These are phyloP conservation scores for Cheilosia scutellata DNA, from an alignment of 2,888 invertebrate genomes.

Conservation along the genomic window DNA sequence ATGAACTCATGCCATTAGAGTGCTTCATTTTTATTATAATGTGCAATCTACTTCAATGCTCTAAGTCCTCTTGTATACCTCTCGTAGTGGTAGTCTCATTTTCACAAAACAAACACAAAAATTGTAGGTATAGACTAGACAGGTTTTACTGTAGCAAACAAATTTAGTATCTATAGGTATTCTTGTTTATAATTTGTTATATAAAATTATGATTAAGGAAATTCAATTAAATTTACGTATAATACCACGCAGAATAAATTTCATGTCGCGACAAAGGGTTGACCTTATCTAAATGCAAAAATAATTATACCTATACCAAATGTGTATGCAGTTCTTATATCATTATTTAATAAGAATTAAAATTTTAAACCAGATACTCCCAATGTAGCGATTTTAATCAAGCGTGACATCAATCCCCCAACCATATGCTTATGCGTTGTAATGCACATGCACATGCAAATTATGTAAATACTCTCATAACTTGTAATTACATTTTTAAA, in stretches of 20 bases:
- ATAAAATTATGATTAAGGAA: too few species aligned
- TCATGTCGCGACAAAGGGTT: too few species aligned
- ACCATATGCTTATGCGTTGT: slow-evolving; percentile 8
- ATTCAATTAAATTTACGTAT: too few species aligned
- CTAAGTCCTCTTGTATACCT: slow-evolving; percentile 21
- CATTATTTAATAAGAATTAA: too few species aligned
- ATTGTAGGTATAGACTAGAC: neutral
- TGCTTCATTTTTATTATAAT: slow-evolving; percentile 53
- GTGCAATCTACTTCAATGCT: slow-evolving; percentile 48
- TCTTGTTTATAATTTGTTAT: too few species aligned
- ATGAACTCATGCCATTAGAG: slow-evolving; percentile 33
- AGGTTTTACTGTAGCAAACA: neutral
- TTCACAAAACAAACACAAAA: neutral
- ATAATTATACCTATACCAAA: too few species aligned
- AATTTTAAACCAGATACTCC: too few species aligned
- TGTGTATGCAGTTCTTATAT: too few species aligned
- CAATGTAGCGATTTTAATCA: too few species aligned
- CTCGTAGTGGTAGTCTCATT: neutral
- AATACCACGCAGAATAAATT: too few species aligned
- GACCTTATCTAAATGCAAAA: too few species aligned
- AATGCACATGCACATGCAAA: slow-evolving; percentile 55
- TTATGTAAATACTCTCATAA: slow-evolving; percentile 34
- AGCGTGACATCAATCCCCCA: neutral
- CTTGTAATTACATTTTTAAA: slow-evolving; percentile 53
- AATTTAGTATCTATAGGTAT: too few species aligned